These are phyloP conservation scores for Helogale parvula DNA, from an alignment of 2,113 vertebrate species.

Conservation along the genomic window DNA sequence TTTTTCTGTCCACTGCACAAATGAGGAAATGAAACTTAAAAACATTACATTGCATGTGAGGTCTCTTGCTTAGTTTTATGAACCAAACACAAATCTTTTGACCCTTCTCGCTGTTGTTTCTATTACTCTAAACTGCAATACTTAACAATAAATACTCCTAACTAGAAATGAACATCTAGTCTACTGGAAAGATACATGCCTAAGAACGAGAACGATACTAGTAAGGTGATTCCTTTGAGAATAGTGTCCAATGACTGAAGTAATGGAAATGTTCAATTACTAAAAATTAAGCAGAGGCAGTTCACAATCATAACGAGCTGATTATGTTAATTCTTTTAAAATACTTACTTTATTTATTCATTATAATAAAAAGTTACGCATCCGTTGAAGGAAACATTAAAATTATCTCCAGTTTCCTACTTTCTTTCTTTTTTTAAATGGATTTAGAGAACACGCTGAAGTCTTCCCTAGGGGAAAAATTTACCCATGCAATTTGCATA, in stretches of 20 bases:
- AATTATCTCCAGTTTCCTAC: conserved; percentile 9
- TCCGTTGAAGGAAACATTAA: conserved; percentile 42
- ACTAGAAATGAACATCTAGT: conserved; percentile 17
- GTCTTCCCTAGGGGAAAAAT: conserved; percentile 50
- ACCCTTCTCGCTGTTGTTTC: neutral
- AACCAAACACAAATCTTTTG: neutral
- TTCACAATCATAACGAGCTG: conserved; percentile 42
- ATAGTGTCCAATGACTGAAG: conserved; percentile 8
- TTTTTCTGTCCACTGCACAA: neutral
- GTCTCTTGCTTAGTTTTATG: neutral
- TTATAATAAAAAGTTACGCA: neutral
- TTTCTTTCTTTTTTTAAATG: neutral
- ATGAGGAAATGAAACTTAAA: conserved; percentile 6
- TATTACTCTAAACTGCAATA: neutral
- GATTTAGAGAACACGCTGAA: conserved; percentile 41
- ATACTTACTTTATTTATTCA: conserved; percentile 64
- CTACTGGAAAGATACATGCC: neutral
- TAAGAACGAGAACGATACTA: conserved; percentile 8
- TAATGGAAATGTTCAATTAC: conserved; percentile 57
- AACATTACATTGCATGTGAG: neutral
- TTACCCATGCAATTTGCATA: conserved; percentile 61
- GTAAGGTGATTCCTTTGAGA: conserved; percentile 32
- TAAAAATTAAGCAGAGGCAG: conserved; percentile 43
- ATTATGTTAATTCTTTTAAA: conserved; percentile 45
- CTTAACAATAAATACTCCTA: conserved; percentile 22